Base-by-base conservation (phyloP, 2,888 invertebrate genomes). In the Drosophila cognata region DNA sequence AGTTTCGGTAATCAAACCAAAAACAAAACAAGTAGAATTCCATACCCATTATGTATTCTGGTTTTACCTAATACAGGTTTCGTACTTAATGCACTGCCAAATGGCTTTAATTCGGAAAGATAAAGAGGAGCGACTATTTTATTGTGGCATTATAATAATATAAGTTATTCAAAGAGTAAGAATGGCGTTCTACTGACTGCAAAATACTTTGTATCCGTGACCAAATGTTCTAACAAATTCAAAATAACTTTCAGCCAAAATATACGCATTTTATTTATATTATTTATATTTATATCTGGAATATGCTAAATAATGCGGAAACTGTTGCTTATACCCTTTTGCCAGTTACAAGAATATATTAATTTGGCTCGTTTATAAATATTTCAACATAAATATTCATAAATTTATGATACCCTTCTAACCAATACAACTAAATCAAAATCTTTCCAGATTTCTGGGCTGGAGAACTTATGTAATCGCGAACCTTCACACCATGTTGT, bases 41-140 rank as follows among this genome's bases (percentile, higher is more conserved):
- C 36, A 48, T 28, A 33, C 3, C 33, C 10, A 25, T 64, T 21
- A 53, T 35, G 16, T 41, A 66, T 71, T 57, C 73, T 57, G 66
- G 66, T 57, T 66, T 61, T 52, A 41, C 21, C 56, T 31, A 31
- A 63, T 21, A 62, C 71, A 4, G 62, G 71, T 71, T 71, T 71
- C 2, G 1, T n/a, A 4, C 41, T 50, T 25, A 25, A 33, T 10
- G 18, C 18, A 16, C 18, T 33, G 46, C 31, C 16, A 28, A 67
- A 29, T 53, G 6, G 11, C 57, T 16, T 10, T 6, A 21, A 13
- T 52, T 16, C 36, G 36, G 21, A 4, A 8, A 8, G 1, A 71
- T 33, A 33, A 52, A 52, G 57, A 61, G 48, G 41, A 21, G 2
- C 31, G 57, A 33, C 41, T 38, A 31, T 31, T 73, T 65, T 51